Evolutionary conservation across 2,888 invertebrate species (phyloP).

Genomic region (Cheilosia urbana): DNA sequence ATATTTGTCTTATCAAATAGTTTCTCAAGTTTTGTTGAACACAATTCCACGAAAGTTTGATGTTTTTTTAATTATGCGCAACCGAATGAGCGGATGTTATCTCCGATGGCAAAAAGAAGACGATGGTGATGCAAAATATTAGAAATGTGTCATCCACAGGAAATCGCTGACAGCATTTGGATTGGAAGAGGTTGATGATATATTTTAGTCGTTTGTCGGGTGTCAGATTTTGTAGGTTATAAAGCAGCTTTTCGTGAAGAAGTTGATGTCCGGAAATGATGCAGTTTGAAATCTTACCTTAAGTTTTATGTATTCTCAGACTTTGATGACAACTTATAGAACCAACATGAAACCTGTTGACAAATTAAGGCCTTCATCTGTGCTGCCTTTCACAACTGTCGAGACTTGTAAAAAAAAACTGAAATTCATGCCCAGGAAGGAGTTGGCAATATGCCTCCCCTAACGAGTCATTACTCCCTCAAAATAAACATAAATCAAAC

Average conservation of each 20-base stretch:
- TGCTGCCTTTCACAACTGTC: no score
- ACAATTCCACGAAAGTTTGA: slow-evolving; percentile 25
- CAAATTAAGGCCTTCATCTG: no score
- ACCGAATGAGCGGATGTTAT: slow-evolving; percentile 59
- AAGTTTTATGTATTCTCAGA: no score
- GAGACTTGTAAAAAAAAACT: no score
- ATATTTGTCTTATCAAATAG: slow-evolving; percentile 57
- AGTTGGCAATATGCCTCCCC: not conserved
- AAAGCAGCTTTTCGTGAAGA: no score
- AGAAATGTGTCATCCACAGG: slow-evolving; percentile 60
- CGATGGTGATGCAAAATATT: slow-evolving; percentile 32
- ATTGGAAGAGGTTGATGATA: not conserved
- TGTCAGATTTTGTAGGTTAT: no score
- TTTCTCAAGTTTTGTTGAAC: slow-evolving; percentile 3
- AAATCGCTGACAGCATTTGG: slow-evolving; percentile 52
- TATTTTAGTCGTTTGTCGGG: no score
- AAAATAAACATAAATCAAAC: not conserved
- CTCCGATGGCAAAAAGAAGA: not conserved
- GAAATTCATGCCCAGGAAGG: no score
- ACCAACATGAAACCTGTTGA: no score
- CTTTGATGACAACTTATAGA: no score
- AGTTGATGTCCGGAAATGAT: no score
- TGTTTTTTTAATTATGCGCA: slow-evolving; percentile 54
- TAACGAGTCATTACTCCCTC: slow-evolving; percentile 7
- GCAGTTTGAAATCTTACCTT: no score